Evolutionary conservation across 2,888 invertebrate genomes (phyloP).

Genomic region (Pseudococcus jackbeardsleyi): DNA sequence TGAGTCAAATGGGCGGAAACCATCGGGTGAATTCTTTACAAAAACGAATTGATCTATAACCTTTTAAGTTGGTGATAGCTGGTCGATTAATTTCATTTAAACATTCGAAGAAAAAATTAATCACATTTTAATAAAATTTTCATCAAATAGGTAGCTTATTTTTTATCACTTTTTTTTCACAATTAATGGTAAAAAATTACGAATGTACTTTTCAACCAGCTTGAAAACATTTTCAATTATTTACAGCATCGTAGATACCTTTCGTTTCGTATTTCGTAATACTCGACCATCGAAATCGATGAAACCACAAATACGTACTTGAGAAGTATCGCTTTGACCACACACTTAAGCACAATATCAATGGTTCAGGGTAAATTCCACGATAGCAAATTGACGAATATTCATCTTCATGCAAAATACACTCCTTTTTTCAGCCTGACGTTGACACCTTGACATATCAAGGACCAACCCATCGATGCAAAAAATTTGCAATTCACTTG

Average conservation of each 20-base stretch:
- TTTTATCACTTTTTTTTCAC: no score
- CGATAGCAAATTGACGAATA: not conserved
- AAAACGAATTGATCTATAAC: not conserved
- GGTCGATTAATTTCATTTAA: not conserved
- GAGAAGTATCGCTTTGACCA: not conserved
- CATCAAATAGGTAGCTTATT: no score
- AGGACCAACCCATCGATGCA: constrained; percentile 2
- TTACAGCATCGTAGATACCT: no score
- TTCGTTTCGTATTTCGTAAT: not conserved
- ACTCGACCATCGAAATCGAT: not conserved
- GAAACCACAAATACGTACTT: not conserved
- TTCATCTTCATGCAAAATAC: not conserved
- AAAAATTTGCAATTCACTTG: not conserved
- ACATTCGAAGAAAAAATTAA: not conserved
- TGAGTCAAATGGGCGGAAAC: no score
- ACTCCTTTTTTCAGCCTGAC: not conserved
- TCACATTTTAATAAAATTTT: not conserved
- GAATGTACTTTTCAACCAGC: no score
- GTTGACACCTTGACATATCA: not conserved
- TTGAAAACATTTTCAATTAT: no score
- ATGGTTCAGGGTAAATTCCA: not conserved
- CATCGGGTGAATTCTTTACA: not conserved
- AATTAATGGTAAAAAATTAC: no score
- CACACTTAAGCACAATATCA: not conserved
- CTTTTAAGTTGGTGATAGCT: not conserved